Evolutionary conservation across 2,888 invertebrate species (phyloP).

Genomic region (Brachycybe producta): DNA sequence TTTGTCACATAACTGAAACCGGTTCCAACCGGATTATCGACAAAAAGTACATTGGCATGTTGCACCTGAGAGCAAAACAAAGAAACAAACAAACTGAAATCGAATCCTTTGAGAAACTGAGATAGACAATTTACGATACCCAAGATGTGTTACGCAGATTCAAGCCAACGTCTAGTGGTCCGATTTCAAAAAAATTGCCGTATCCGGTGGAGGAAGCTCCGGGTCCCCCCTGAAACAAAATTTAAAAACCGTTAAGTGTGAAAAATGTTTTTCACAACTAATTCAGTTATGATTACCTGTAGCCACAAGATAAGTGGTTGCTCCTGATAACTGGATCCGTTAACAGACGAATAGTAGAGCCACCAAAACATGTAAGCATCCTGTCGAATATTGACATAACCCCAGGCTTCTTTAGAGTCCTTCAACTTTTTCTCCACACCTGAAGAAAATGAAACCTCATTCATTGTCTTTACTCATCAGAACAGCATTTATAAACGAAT

Average conservation of each 20-base stretch:
- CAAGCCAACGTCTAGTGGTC: constrained; percentile 54
- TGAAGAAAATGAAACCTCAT: neutral
- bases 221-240: constrained; percentile 74
- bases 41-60: constrained; percentile 66
- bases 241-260: constrained; percentile 1
- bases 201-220: constrained; percentile 65
- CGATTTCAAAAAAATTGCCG: constrained; percentile 77
- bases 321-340: constrained; percentile 44
- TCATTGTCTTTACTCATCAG: no score
- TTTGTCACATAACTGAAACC: constrained; percentile 69
- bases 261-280: neutral
- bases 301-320: constrained; percentile 74
- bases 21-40: constrained; percentile 81
- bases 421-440: neutral
- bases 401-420: constrained; percentile 51
- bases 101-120: neutral
- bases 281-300: constrained; percentile 30
- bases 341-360: constrained; percentile 61
- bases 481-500: no score
- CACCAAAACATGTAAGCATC: constrained; percentile 78
- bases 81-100: neutral
- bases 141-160: constrained; percentile 59
- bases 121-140: constrained; percentile 39
- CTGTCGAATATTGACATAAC: constrained; percentile 54
- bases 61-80: constrained; percentile 41